Evolutionary conservation across 2,888 invertebrate genomes (phyloP), one percentile per base, ranked within the genome.

Genomic region (Heteromurus nitidus): DNA sequence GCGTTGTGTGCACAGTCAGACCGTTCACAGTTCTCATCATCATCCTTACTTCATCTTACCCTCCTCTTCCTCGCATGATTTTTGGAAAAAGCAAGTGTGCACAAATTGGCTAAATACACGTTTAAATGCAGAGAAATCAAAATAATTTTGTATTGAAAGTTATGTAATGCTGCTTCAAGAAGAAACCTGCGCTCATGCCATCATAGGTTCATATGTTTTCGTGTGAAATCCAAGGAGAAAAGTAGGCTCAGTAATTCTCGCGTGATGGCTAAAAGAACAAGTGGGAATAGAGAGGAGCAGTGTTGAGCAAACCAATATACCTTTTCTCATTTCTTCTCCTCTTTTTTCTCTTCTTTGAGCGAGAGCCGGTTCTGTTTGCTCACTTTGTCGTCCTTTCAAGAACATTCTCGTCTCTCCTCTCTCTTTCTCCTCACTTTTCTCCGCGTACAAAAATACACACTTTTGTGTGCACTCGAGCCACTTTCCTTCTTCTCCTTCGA

Each of bases 301-400:
- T 42, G 18, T 42, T 75, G 55, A 75, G 74, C 65, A 75, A 75
- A 75, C 74, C 36, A 36, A 13, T 13, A 13, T 36, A 9, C 9
- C 24, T 55, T 24, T 7, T 16, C 11, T 16, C 47, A 47, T n/a
- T 47, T 47, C n/a, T 9, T 36, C n/a, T n/a, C n/a, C n/a, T 50
- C n/a, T 55, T 22, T 55, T 55, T 55, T 24, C n/a, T 76, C 69
- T 67, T 75, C 67, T 24, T 75, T 64, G 53, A 64, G 24, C 22
- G 65, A 65, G 36, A 55, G 50, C 11, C 11, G 16, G 42, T 22
- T 28, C 72, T 80, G 44, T 80, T 79, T 79, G 64, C 70, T 44
- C 77, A 79, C 68, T 77, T 64, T 79, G 77, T 72, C 26, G 58
- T 79, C 77, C 77, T 42, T 70, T 79, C 77, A 79, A 70, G 70